Base-by-base conservation (phyloP, 2,113 vertebrate species). In the Bubo scandiacus region DNA sequence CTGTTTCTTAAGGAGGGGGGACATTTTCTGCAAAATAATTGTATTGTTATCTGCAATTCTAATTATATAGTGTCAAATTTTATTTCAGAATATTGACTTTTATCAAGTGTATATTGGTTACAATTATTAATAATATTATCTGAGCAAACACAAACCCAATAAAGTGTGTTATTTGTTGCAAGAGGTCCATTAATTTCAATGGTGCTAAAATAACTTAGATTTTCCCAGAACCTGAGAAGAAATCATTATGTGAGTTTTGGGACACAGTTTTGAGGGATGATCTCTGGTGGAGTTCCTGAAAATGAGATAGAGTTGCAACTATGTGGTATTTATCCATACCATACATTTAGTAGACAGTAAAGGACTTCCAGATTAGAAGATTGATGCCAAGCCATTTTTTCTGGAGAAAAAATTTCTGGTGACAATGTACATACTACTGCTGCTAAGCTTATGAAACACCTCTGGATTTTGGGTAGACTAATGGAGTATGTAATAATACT, bases 41-140 rank as follows among this genome's bases (percentile, higher is more conserved):
- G 30, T 49, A 63, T n/a, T 91, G 25, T 78, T 91, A 79, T 77
- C 81, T 94, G 49, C 25, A 81, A 79, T 86, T 57, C 57, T 70
- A 91, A 51, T 92, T 91, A 91, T 5, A 8, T 51, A 57, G 42
- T 79, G 40, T 81, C 68, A 92, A 63, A 84, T 96, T 94, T 93
- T 93, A 49, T 66, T 88, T 75, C 86, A 75, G 27, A 40, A 79
- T 88, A 84, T 81, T 93, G 72, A 66, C 36, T 81, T 86, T 95
- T 90, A 78, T 20, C 34, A 87, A 79, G 40, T 47, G 17, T 45
- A 12, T 70, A 21, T 40, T 75, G 43, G 43, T 91, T 77, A 52
- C 14, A 72, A 61, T 54, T 15, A 11, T 70, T 92, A 80, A 73
- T 66, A 88, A 55, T 66, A 59, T 66, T 86, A 75, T 63, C 51